Conservation (phyloP, 1,140 invertebrate species). For the Leptopilina boulardi region DNA sequence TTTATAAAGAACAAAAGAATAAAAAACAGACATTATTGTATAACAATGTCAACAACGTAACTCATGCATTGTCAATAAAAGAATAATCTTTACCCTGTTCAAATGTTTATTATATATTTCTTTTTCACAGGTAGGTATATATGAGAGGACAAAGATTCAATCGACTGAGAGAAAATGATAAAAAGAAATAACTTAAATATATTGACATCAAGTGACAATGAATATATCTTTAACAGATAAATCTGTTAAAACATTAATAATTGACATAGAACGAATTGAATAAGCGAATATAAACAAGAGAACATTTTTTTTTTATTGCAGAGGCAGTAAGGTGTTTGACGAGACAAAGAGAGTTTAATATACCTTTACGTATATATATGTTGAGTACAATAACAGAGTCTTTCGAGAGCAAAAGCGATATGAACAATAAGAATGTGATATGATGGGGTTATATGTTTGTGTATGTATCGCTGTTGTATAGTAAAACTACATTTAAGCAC, state of each 20-base stretch:
- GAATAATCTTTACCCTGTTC: background rate
- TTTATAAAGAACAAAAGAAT: background rate
- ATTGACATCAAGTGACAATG: background rate
- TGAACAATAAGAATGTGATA: background rate
- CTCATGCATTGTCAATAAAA: background rate
- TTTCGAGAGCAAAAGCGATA: background rate
- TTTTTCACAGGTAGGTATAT: background rate
- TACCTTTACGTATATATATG: background rate
- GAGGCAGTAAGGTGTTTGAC: conserved; percentile 8
- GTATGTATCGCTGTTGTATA: background rate
- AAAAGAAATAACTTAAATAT: background rate
- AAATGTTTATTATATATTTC: background rate
- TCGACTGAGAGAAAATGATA: background rate
- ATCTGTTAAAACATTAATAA: too few species aligned
- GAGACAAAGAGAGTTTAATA: conserved; percentile 10
- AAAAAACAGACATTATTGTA: background rate
- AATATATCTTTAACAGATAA: too few species aligned
- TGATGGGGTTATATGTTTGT: background rate
- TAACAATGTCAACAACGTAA: background rate
- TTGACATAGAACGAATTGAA: background rate
- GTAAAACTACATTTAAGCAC: background rate
- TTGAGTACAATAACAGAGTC: background rate
- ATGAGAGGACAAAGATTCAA: background rate
- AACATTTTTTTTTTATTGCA: background rate
- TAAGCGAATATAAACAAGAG: background rate